Base-by-base conservation (phyloP, 2,797 vertebrate genomes). In the Leptoclinus maculatus region DNA sequence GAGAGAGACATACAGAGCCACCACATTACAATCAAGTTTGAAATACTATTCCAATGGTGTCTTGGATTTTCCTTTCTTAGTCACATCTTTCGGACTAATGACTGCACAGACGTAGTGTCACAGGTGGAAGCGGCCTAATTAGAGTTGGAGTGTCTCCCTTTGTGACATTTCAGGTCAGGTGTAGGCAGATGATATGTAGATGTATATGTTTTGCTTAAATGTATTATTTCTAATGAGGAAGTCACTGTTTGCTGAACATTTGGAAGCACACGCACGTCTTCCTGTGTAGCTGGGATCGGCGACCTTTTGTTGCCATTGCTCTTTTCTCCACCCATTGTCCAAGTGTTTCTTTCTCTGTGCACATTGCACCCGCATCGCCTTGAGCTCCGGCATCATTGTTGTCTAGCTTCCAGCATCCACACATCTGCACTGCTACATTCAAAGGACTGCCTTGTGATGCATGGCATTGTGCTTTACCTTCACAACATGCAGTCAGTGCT, bases 401-500 rank as follows among this genome's bases (percentile, higher is more conserved):
- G 59, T 76, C 81, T 70, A 71, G 79, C 81, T 76, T 83, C 72
- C 69, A 75, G 75, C 86, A 82, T 83, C 71, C 58, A 70, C 83
- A 85, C 83, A 80, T 87, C 68, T 72, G 80, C 84, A 71, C 83
- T 16, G 77, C 78, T 76, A 74, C 83, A 80, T 83, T 75, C 73
- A 64, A 71, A 83, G 66, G 80, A 85, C 78, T 75, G 89, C 90
- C 79, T 80, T 84, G 86, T 86, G 86, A 88, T 92, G 93, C 94
- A 92, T 94, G 91, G 84, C 91, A 89, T 90, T 91, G 76, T 71
- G 82, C 87, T 92, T 92, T 78, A 81, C 81, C 88, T 88, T 79
- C 76, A 87, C 66, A 14, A 87, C 89, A 89, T 87, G 84, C 78
- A 79, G 68, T 83, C 79, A 65, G 63, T 21, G 58, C 68, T 27